A percentile compares a stretch with the other conserved stretches of the same genome.
phyloP scores from a whole-genome alignment of 2,113 vertebrate species.

The Promerops cafer region DNA sequence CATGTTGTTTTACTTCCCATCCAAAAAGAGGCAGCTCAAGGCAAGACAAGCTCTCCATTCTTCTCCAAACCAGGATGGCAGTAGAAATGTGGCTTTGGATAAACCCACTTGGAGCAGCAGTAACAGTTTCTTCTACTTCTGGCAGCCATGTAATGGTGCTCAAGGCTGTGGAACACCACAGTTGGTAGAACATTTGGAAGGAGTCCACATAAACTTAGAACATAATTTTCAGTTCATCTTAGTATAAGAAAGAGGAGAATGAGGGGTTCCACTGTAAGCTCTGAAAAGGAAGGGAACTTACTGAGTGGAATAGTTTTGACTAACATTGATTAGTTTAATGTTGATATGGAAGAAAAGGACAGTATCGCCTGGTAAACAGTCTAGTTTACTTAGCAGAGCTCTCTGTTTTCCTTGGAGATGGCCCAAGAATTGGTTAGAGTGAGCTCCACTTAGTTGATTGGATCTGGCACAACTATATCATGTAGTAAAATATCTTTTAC shows the following conservation, averaged over 20 bases:
- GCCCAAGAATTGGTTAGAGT: not conserved
- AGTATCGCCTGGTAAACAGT: not conserved
- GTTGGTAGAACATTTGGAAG: not conserved
- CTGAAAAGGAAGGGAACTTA: not conserved
- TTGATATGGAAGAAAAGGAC: not conserved
- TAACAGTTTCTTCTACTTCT: not conserved
- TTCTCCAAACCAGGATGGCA: not conserved
- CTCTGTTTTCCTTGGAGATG: not conserved
- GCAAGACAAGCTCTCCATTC: not conserved
- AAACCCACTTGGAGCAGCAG: not conserved
- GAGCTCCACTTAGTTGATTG: not conserved
- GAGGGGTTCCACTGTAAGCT: not conserved
- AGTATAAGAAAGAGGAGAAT: not conserved
- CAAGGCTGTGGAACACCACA: not conserved
- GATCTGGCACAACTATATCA: not conserved
- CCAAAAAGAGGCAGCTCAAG: not conserved
- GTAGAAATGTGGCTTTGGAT: not conserved
- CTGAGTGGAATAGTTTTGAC: not conserved
- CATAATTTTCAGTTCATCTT: not conserved
- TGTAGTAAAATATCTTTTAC: not conserved
- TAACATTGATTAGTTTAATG: not conserved
- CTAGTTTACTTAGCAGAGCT: not conserved
- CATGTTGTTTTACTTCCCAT: not conserved
- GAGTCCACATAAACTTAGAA: not conserved
- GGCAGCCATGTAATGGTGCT: not conserved